Evolutionary conservation across 1,140 invertebrate genomes (phyloP).

Genomic region (Varroa destructor): DNA sequence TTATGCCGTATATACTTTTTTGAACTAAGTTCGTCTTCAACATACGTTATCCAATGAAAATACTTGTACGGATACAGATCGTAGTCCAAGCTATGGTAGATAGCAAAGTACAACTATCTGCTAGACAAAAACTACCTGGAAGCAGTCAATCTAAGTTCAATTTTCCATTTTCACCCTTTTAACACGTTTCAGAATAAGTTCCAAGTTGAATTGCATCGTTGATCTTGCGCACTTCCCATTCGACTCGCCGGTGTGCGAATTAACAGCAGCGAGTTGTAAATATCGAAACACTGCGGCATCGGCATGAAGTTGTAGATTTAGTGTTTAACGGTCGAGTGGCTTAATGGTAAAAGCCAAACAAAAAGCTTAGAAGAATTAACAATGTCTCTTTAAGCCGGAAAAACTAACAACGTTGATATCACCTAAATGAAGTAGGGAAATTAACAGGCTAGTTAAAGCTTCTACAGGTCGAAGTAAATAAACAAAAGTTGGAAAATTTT

Average conservation of each 20-base stretch:
- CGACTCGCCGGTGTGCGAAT: conserved; percentile 18
- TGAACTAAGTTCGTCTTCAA: conserved; percentile 77
- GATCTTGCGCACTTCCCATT: conserved; percentile 27
- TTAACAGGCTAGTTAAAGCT: too few relatives aligned
- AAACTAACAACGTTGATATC: too few relatives aligned
- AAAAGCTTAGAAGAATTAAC: too few relatives aligned
- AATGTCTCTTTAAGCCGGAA: too few relatives aligned
- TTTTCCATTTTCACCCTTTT: conserved; percentile 9
- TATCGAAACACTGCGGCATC: neutral
- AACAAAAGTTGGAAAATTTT: too few relatives aligned
- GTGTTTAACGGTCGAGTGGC: neutral
- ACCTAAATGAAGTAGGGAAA: too few relatives aligned
- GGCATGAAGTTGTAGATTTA: neutral
- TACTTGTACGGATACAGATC: too few relatives aligned
- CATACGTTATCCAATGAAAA: conserved; percentile 38
- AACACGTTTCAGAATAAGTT: conserved; percentile 15
- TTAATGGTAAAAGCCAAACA: too few relatives aligned
- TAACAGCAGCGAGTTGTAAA: conserved; percentile 5
- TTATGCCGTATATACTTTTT: conserved; percentile 57
- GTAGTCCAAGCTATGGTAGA: too few relatives aligned
- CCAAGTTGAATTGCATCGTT: conserved; percentile 28
- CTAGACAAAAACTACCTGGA: too few relatives aligned
- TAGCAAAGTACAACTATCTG: too few relatives aligned
- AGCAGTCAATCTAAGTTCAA: conserved; percentile 77
- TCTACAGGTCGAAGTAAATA: too few relatives aligned